Evolutionary conservation across 2,113 vertebrate species (phyloP).

Genomic region (Myiagra hebetior): DNA sequence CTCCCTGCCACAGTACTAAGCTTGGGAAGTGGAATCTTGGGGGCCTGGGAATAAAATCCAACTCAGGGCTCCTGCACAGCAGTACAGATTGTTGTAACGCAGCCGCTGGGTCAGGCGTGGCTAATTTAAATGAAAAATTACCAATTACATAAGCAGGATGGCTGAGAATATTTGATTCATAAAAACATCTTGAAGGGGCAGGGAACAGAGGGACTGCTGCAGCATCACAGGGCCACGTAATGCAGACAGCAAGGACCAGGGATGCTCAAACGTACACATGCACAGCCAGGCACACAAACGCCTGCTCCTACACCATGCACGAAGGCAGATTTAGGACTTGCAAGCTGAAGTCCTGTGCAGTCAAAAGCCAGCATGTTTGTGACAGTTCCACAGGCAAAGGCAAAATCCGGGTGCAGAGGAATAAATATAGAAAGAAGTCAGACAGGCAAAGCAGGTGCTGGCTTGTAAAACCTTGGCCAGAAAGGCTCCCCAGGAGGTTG

Average conservation of each 20-base stretch:
- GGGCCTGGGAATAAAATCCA: background rate
- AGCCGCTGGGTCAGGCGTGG: background rate
- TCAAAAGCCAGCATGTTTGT: slow-evolving; percentile 20
- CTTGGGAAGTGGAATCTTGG: background rate
- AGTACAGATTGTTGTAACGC: background rate
- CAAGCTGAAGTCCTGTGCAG: slow-evolving; percentile 6
- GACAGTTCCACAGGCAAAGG: slow-evolving; percentile 18
- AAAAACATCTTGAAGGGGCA: background rate
- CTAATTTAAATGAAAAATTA: background rate
- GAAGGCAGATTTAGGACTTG: background rate
- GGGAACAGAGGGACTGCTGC: background rate
- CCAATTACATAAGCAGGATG: background rate
- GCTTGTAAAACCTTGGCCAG: slow-evolving; percentile 53
- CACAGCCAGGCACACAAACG: fast-evolving
- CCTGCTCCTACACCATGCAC: background rate
- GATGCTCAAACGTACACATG: background rate
- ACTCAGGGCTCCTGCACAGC: background rate
- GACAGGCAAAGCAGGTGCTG: slow-evolving; percentile 42
- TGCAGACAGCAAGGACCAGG: background rate
- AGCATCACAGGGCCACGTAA: background rate
- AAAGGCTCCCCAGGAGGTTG: slow-evolving; percentile 56
- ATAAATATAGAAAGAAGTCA: slow-evolving; percentile 44
- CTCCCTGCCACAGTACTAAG: background rate
- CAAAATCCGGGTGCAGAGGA: slow-evolving; percentile 20
- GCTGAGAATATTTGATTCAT: background rate